Base-by-base conservation (phyloP, 2,797 vertebrate genomes). In the Mormyrops boulengeri region DNA sequence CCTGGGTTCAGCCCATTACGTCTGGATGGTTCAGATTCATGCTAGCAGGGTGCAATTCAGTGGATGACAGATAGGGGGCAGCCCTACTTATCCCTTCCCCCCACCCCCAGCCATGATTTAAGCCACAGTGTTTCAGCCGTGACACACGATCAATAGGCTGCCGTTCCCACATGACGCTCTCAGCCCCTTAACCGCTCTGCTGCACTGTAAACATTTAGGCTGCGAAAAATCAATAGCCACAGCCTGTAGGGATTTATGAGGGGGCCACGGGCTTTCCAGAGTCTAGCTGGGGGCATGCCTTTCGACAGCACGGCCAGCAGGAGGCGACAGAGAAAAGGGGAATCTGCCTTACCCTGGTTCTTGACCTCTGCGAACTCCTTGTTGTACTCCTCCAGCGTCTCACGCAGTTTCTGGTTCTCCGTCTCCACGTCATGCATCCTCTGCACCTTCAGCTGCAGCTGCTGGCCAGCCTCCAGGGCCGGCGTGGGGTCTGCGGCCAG, bases 321-420 rank as follows among this genome's bases (percentile, higher is more conserved):
- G 6, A 30, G 86, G 22, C 7, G 50, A 93, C 95, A 96, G 94
- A 94, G 91, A 92, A 93, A 92, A 93, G 93, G 93, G 95, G 96
- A 96, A 96, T 8, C 60, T 66, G 60, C 94, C 97, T 94, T 92
- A 99, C 99, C 99, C 96, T 99, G 99, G 95, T 99, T 99, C 95
- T 99, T 99, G 93, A 99, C 98, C 93, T 99, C 98, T 0, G 98
- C 97, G 49, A 99, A 99, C 95, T 99, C 99, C 94, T 98, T 99
- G 92, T 99, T 99, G 95, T 99, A 99, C 90, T 99, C 99, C 94
- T 99, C 98, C 89, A 99, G 97, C 87, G 99, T 99, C 94, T 99
- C 98, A 91, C 99, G 95, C 92, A 99, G 98, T 92, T 99, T 99
- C 96, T 98, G 97, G 96, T 99, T 99, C 94, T 99, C 99, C 0